Evolutionary conservation across 2,113 vertebrate species (phyloP).

Genomic region (Jaculus jaculus): DNA sequence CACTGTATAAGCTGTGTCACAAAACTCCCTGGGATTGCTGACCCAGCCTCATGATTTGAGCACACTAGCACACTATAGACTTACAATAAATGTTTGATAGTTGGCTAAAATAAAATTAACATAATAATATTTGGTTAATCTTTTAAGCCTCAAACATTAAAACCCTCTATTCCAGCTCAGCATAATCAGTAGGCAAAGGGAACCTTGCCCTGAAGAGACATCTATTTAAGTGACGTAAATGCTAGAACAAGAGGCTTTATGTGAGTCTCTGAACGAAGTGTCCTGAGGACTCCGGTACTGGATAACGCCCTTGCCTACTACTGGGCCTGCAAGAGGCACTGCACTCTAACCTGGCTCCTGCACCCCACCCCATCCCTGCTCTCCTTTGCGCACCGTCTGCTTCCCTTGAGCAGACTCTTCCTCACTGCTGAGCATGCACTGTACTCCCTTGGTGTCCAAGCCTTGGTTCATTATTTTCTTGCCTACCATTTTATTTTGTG

Average conservation of each 20-base stretch:
- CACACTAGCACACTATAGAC: not conserved
- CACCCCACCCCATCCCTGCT: too few relatives aligned
- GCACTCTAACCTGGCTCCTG: not conserved
- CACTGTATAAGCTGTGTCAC: not conserved
- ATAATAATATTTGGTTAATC: constrained; percentile 53
- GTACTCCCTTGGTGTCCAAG: not conserved
- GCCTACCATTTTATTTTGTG: not conserved
- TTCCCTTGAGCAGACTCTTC: not conserved
- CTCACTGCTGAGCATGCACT: too few relatives aligned
- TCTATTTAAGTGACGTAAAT: constrained; percentile 37
- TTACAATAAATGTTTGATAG: constrained; percentile 32
- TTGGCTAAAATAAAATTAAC: constrained; percentile 54
- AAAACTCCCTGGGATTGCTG: not conserved
- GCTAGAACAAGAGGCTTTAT: not conserved
- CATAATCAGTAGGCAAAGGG: not conserved
- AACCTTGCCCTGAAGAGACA: constrained; percentile 13
- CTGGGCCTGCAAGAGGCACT: not conserved
- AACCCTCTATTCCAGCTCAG: not conserved
- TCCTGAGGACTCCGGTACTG: not conserved
- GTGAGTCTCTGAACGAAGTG: constrained; percentile 50
- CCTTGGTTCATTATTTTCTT: not conserved
- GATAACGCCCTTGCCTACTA: not conserved
- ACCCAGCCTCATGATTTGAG: not conserved
- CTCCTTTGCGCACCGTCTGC: not conserved
- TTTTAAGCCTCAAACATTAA: constrained; percentile 37